phyloP scores from a whole-genome alignment of 2,888 invertebrate genomes.

The Agrypnus murinus region DNA sequence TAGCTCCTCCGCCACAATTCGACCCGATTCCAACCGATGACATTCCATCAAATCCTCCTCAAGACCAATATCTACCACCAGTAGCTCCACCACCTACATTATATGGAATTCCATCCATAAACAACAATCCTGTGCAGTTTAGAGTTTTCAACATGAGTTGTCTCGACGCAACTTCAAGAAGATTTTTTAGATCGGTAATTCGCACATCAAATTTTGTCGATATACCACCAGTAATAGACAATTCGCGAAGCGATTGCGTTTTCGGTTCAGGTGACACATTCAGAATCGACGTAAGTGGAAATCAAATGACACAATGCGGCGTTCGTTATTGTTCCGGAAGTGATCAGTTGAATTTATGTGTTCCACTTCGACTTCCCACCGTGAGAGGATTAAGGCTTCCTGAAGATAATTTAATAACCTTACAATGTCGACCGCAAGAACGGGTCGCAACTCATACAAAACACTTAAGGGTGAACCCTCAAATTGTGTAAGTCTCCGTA shows the following conservation, averaged over 20 bases:
- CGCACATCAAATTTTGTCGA: constrained; percentile 66
- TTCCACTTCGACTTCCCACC: constrained; percentile 74
- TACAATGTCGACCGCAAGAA: constrained; percentile 75
- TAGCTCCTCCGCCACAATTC: constrained; percentile 48
- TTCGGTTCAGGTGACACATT: constrained; percentile 62
- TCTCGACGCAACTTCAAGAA: constrained; percentile 58
- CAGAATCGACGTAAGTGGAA: constrained; percentile 70
- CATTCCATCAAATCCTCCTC: constrained; percentile 11
- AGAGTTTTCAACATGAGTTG: constrained; percentile 68
- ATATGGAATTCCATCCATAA: constrained; percentile 34
- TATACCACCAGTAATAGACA: constrained; percentile 68
- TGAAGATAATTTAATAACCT: constrained; percentile 72
- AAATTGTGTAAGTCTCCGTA: constrained; percentile 58
- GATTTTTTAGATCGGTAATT: constrained; percentile 69
- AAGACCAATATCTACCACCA: constrained; percentile 53
- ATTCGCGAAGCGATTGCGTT: constrained; percentile 61
- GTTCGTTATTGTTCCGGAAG: constrained; percentile 70
- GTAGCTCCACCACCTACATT: constrained; percentile 50
- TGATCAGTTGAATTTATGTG: constrained; percentile 70
- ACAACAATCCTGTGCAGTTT: constrained; percentile 53
- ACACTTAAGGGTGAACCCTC: constrained; percentile 66
- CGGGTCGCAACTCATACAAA: constrained; percentile 72
- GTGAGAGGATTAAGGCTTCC: constrained; percentile 73
- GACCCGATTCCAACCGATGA: constrained; percentile 53
- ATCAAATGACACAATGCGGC: constrained; percentile 73